Evolutionary conservation across 2,888 invertebrate genomes (phyloP), one percentile per base, ranked within the genome.

Genomic region (Tanaodytes sp.): DNA sequence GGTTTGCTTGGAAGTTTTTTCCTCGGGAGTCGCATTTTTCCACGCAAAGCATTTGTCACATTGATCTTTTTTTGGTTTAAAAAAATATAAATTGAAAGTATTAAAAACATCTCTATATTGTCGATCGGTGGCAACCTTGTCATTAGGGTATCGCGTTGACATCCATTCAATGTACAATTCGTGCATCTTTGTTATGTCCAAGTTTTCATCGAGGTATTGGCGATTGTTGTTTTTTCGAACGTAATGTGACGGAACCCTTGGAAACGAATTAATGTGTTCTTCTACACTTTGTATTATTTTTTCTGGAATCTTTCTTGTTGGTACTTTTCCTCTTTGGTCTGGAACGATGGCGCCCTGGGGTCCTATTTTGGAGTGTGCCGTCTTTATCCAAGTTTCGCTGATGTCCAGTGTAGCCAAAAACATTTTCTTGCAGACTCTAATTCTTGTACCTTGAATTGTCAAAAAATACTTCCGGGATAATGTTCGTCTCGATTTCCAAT

Each of bases 61-160:
- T 30, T 73, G 77, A 62, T 81, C 79, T 63, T 80, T 80, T 45
- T 73, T 73, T 1, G 71, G 58, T 33, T 68, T 59, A n/a, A 55
- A 66, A 27, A 72, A 69, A 55, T 77, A 75, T 43, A 77, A 76
- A 73, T 82, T 80, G 58, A 76, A 80, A 67, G 79, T 73, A 59
- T 76, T 75, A 57, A 80, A 80, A 14, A 51, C 27, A 19, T 51
- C 39, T 12, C 51, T 51, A 27, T 51, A 51, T 19, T 37, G 39
- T 11, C 54, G 54, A 42, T 27, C 42, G 11, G 54, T 54, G 2
- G 54, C 37, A 23, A 39, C 3, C 12, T 45, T 37, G 51, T 54
- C 27, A 15, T 39, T 20, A 15, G 27, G 39, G 11, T 27, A 9
- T 51, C 27, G 27, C 1, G 14, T 23, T 27, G 16, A 3, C 51